phyloP scores from a whole-genome alignment of 1,140 invertebrate genomes.

The Periplaneta americana region DNA sequence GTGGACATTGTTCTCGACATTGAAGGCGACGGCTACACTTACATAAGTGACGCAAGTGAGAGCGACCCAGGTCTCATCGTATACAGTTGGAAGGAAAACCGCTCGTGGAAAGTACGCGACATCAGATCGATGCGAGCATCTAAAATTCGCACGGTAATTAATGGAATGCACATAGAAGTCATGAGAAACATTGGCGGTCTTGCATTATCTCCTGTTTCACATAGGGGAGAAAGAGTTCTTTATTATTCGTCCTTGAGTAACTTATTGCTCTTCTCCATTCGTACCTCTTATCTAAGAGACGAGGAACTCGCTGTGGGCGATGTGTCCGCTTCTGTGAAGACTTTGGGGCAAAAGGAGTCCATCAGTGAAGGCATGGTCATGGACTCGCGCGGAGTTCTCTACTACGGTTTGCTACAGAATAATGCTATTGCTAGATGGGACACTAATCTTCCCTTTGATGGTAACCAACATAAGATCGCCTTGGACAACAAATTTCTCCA shows the following conservation, averaged over 20 bases:
- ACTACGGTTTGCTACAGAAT: slow-evolving; percentile 56
- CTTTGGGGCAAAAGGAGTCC: slow-evolving; percentile 53
- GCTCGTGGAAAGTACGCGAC: slow-evolving; percentile 62
- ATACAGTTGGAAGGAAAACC: slow-evolving; percentile 50
- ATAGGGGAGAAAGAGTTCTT: slow-evolving; percentile 42
- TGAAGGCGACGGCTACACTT: slow-evolving; percentile 56
- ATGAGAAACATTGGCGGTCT: slow-evolving; percentile 56
- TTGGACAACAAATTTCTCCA: slow-evolving; percentile 57
- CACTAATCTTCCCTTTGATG: slow-evolving; percentile 36
- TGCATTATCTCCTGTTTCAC: slow-evolving; percentile 52
- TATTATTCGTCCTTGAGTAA: slow-evolving; percentile 60
- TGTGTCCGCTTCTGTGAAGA: slow-evolving; percentile 38
- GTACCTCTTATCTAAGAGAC: slow-evolving; percentile 45
- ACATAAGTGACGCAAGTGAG: slow-evolving; percentile 59
- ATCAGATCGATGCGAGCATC: slow-evolving; percentile 52
- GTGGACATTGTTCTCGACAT: slow-evolving; percentile 65
- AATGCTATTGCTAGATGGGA: slow-evolving; percentile 63
- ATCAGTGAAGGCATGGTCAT: slow-evolving; percentile 65
- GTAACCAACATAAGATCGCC: slow-evolving; percentile 52
- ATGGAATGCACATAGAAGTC: slow-evolving; percentile 42
- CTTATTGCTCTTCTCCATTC: slow-evolving; percentile 53
- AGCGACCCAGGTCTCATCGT: slow-evolving; percentile 65
- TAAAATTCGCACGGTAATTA: no score
- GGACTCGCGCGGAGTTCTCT: slow-evolving; percentile 56
- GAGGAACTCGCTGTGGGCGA: slow-evolving; percentile 29